Percentiles rank a stretch among this genome's conserved stretches.
Conservation (phyloP, 2,888 invertebrate species). For the Epiblema foenella region DNA sequence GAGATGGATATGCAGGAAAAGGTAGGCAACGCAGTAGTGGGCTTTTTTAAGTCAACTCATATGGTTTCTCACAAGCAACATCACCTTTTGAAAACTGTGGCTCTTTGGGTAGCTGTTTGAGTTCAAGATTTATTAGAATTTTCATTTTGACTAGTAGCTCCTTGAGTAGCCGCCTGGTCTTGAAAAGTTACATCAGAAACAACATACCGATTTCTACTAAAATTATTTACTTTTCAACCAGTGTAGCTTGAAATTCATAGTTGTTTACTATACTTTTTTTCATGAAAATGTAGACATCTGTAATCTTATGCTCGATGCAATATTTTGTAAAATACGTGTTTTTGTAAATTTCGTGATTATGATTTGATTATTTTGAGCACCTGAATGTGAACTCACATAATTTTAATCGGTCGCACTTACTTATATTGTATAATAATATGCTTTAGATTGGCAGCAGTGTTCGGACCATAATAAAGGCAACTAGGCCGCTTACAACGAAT, state of each 20-base stretch:
- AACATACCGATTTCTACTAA: too few species aligned
- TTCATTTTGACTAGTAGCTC: too few species aligned
- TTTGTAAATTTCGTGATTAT: not conserved
- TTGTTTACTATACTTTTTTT: not conserved
- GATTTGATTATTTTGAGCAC: too few species aligned
- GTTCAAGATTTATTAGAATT: too few species aligned
- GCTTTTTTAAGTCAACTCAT: not conserved
- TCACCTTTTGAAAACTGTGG: too few species aligned
- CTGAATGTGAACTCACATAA: too few species aligned
- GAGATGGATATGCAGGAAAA: slow-evolving; percentile 70
- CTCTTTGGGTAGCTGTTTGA: too few species aligned
- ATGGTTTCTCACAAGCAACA: not conserved
- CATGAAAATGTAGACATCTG: not conserved
- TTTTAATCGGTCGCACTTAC: not conserved
- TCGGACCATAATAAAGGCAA: slow-evolving; percentile 75
- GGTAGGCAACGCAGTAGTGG: slow-evolving; percentile 56
- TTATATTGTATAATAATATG: slow-evolving; percentile 22
- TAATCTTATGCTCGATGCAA: not conserved
- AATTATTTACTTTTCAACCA: too few species aligned
- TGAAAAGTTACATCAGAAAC: too few species aligned
- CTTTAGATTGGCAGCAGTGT: slow-evolving; percentile 65
- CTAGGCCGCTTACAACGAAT: slow-evolving; percentile 63
- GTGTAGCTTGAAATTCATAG: too few species aligned
- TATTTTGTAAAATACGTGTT: not conserved
- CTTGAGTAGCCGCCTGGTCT: too few species aligned